Base-by-base conservation (phyloP, 2,888 invertebrate species). In the Oscheius onirici region DNA sequence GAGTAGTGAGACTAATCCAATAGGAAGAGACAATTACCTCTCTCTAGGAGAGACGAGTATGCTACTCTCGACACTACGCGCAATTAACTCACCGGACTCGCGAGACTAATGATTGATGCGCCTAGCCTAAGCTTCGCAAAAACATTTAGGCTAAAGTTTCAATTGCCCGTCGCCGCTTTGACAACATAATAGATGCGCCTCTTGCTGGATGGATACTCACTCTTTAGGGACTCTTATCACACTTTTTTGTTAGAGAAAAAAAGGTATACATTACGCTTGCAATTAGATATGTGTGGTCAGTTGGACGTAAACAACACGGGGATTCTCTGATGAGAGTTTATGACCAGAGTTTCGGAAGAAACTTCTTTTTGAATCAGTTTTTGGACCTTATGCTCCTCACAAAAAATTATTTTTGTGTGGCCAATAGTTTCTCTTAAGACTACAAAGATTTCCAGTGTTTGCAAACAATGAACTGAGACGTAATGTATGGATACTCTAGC, bases 121-220 rank as follows among this genome's bases (percentile, higher is more conserved):
- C 52, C 26, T 13, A 52, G 20, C 22, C 52, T 24, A 24, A 52
- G 17, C 20, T 52, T 15, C 0, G 26, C 46, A 46, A 15, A 46
- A 46, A 46, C 46, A 46, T 46, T 46, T 46, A 46, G 34, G 46
- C 46, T 10, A 46, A 46, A 46, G 46, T 46, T 46, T 46, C 46
- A 46, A 15, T 46, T 20, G 46, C 46, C 46, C 20, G 15, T 34
- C 46, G 46, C n/a, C 22, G 24, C 51, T 51, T 1, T 51, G 51
- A 51, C 51, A 51, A 51, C 51, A 51, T 51, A 51, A 51, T 51
- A 24, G 51, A 51, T 51, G 51, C 51, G 46, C 13, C 46, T 17
- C 51, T 51, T 20, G n/a, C 11, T 22, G 17, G 51, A 46, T 17
- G 46, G 20, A 3, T 13, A 46, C n/a, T 20, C 46, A 17, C 46